Conservation (phyloP, 2,797 vertebrate species). For the Petrocephalus schoutedeni region DNA sequence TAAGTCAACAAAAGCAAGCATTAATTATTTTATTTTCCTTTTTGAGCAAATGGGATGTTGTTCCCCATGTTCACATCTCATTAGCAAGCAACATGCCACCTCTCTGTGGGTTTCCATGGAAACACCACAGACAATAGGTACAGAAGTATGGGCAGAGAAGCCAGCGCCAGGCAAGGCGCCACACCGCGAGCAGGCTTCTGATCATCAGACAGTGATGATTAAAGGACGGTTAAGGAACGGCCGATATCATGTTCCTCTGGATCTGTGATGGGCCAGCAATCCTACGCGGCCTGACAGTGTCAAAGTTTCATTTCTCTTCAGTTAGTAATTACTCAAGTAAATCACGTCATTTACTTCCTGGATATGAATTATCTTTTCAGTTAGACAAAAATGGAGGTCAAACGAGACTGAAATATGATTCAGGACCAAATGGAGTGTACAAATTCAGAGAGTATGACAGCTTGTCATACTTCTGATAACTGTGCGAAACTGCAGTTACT, state of each 20-base stretch:
- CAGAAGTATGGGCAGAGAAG: neutral
- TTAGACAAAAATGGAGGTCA: neutral
- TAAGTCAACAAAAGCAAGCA: neutral
- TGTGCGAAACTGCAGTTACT: neutral
- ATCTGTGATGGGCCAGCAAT: neutral
- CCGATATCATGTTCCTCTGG: neutral
- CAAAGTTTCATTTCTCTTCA: neutral
- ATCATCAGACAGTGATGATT: neutral
- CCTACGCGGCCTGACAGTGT: neutral
- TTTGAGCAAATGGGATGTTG: neutral
- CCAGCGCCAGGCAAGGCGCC: neutral
- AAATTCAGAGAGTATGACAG: neutral
- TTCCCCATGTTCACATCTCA: neutral
- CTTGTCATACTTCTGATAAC: neutral
- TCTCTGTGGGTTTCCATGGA: neutral
- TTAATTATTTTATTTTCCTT: neutral
- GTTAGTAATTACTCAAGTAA: neutral
- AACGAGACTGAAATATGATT: neutral
- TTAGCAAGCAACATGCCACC: neutral
- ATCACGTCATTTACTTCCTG: neutral
- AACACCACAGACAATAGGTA: slow-evolving; percentile 6
- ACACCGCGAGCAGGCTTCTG: neutral
- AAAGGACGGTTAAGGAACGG: neutral
- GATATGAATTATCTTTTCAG: neutral
- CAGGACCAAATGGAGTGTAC: neutral